A percentile compares a stretch with the other conserved stretches of the same genome.
phyloP scores from a whole-genome alignment of 2,797 vertebrate species.

The Siniperca scherzeri region DNA sequence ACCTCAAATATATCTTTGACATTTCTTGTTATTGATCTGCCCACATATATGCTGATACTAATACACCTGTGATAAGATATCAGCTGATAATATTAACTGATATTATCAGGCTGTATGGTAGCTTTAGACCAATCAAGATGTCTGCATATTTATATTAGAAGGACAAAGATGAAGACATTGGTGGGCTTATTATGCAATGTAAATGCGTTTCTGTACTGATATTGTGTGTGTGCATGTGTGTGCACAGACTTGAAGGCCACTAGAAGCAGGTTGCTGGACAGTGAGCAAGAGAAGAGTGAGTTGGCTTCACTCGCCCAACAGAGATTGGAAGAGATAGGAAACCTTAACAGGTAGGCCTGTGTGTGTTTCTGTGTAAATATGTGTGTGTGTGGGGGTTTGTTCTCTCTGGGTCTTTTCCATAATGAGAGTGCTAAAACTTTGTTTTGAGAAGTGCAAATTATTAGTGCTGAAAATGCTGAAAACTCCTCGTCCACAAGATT shows the following conservation, averaged over 20 bases:
- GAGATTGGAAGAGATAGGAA: conserved; percentile 86
- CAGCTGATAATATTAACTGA: too few species aligned
- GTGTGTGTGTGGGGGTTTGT: not conserved
- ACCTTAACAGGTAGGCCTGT: conserved; percentile 45
- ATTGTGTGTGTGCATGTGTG: conserved; percentile 76
- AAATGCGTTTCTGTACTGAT: not conserved
- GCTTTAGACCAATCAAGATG: too few species aligned
- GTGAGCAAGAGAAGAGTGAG: conserved; percentile 87
- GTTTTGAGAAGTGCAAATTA: not conserved
- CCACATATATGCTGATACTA: too few species aligned
- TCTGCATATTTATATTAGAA: not conserved
- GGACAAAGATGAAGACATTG: not conserved
- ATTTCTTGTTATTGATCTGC: too few species aligned
- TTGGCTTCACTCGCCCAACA: conserved; percentile 85
- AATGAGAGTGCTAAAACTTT: not conserved
- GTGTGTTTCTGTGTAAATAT: not conserved
- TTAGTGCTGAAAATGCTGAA: too few species aligned
- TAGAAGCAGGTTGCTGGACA: conserved; percentile 84
- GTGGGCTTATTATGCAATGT: not conserved
- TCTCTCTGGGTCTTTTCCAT: not conserved
- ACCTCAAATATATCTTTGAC: too few species aligned
- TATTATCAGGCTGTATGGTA: too few species aligned
- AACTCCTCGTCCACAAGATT: not conserved
- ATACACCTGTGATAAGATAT: too few species aligned
- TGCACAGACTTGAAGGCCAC: conserved; percentile 83